A percentile compares a stretch with the other conserved stretches of the same genome.
These are phyloP conservation scores for Hucho hucho DNA, from an alignment of 2,113 vertebrate genomes.

Conservation along the genomic window DNA sequence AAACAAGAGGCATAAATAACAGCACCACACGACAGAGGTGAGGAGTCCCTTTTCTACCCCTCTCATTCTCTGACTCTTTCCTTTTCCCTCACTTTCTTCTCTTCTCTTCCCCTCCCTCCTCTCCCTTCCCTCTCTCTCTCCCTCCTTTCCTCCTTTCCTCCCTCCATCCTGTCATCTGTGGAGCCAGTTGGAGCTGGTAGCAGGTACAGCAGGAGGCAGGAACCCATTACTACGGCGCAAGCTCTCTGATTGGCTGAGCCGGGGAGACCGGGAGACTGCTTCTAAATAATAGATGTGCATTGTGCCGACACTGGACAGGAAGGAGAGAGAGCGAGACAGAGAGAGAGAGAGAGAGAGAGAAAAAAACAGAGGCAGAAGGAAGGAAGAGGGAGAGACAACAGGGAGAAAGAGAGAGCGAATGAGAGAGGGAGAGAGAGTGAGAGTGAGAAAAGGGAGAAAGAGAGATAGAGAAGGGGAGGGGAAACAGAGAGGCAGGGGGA, in stretches of 20 bases:
- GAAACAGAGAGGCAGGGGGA: not conserved
- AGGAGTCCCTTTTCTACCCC: conserved; percentile 64
- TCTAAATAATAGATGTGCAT: conserved; percentile 99
- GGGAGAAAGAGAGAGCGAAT: conserved; percentile 42
- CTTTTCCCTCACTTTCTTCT: conserved; percentile 16
- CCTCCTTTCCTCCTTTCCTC: conserved; percentile 18
- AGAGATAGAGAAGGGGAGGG: conserved; percentile 41
- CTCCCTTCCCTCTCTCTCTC: conserved; percentile 16
- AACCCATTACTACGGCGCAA: conserved; percentile 92
- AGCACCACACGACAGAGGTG: conserved; percentile 82
- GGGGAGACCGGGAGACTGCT: conserved; percentile 93
- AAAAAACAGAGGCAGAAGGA: too few relatives aligned
- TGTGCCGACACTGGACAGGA: conserved; percentile 93
- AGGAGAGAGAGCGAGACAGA: conserved; percentile 48
- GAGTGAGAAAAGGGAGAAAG: conserved; percentile 55
- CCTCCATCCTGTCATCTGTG: conserved; percentile 53
- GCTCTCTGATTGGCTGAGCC: conserved; percentile 98
- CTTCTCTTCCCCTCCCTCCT: conserved; percentile 64
- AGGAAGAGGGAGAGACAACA: not conserved
- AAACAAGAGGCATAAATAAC: conserved; percentile 75
- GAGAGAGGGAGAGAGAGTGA: conserved; percentile 44
- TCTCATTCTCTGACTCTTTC: conserved; percentile 46
- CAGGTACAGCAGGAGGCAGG: conserved; percentile 95
- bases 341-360: not conserved
- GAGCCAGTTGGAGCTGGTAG: conserved; percentile 91